Percentiles rank a stretch among this genome's conserved stretches.
Conservation (phyloP, 2,797 vertebrate species). For the Phalanger gymnotis region DNA sequence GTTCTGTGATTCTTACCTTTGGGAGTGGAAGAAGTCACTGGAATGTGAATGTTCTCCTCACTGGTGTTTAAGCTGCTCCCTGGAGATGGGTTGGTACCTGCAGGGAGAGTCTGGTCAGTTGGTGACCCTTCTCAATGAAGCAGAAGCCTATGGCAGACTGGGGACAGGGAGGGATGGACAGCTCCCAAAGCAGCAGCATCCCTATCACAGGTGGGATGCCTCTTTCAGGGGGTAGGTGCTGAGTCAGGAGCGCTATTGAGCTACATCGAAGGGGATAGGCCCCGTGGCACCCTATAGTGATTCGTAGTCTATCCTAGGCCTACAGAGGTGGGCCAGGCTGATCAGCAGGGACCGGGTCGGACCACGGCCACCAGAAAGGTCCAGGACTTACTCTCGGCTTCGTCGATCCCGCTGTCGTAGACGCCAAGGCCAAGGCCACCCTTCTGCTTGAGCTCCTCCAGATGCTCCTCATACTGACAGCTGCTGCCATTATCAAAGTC, state of each 20-base stretch:
- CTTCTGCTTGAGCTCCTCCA: constrained; percentile 75
- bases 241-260: not conserved
- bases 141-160: rapidly evolving
- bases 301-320: not conserved
- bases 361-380: not conserved
- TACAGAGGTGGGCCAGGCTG: no score
- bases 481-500: constrained; percentile 68
- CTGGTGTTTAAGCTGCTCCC: constrained; percentile 81
- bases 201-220: not conserved
- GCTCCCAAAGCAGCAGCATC: not conserved
- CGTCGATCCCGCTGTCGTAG: constrained; percentile 74
- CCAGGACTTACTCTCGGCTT: constrained; percentile 68
- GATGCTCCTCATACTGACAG: constrained; percentile 69
- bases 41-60: constrained; percentile 77
- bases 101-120: rapidly evolving
- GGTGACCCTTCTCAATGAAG: no score
- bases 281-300: not conserved
- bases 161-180: no score
- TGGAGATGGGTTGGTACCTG: constrained; percentile 70
- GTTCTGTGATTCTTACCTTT: constrained; percentile 69
- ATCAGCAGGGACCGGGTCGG: not conserved
- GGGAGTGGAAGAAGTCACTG: not conserved
- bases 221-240: not conserved
- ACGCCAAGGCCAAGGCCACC: not conserved
- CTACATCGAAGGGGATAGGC: not conserved